phyloP scores from a whole-genome alignment of 2,113 vertebrate genomes.

The Ctenodactylus gundi region DNA sequence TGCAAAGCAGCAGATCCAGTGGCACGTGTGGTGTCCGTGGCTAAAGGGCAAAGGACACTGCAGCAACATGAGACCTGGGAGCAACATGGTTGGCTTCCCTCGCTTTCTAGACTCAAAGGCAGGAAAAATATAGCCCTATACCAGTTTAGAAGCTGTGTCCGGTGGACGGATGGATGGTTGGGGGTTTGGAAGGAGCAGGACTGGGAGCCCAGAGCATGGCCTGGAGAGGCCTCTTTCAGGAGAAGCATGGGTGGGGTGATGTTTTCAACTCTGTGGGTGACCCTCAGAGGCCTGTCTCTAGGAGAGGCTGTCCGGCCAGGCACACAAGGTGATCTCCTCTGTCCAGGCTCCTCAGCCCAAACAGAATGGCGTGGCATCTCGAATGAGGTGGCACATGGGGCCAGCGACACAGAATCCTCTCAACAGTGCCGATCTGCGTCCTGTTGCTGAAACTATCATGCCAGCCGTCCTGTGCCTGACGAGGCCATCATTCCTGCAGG shows the following conservation, averaged over 20 bases:
- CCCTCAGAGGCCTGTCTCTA: background rate
- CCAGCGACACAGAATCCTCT: no score
- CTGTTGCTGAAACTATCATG: rapidly evolving
- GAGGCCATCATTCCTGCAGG: rapidly evolving
- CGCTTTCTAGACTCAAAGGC: background rate
- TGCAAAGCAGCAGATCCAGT: background rate
- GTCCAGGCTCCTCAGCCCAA: background rate
- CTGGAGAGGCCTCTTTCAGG: background rate
- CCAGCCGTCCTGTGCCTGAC: background rate
- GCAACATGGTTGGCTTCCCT: rapidly evolving
- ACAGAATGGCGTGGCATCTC: rapidly evolving
- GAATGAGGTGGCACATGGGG: rapidly evolving
- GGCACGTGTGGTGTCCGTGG: background rate
- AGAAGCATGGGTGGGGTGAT: background rate
- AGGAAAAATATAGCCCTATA: rapidly evolving
- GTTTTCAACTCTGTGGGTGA: background rate
- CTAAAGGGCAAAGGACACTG: no score
- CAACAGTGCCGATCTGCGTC: rapidly evolving
- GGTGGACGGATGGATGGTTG: background rate
- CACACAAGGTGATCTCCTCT: background rate
- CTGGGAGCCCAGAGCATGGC: rapidly evolving
- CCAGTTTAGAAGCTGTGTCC: background rate
- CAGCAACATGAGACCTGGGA: background rate
- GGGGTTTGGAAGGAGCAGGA: background rate
- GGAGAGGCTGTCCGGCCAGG: background rate